phyloP scores from a whole-genome alignment of 2,797 vertebrate species.

The Novumbra hubbsi region DNA sequence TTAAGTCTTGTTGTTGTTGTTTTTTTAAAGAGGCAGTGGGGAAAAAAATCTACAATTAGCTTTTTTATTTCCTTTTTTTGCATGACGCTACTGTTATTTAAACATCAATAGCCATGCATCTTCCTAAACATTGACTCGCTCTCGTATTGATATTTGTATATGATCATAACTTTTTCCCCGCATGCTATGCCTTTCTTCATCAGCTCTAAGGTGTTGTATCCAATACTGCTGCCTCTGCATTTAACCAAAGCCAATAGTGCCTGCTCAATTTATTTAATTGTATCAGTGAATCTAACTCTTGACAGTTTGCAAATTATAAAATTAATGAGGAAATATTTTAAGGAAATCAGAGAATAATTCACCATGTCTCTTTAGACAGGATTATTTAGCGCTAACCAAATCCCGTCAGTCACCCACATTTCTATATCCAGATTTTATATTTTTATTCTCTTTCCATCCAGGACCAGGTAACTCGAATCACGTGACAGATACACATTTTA shows the following conservation, averaged over 20 bases:
- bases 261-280: constrained; percentile 43
- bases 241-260: constrained; percentile 56
- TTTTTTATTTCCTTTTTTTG: constrained; percentile 29
- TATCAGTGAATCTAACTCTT: constrained; percentile 31
- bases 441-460: constrained; percentile 34
- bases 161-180: constrained; percentile 79
- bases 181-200: constrained; percentile 71
- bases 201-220: constrained; percentile 74
- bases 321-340: constrained; percentile 49
- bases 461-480: constrained; percentile 42
- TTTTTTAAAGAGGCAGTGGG: constrained; percentile 41
- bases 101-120: constrained; percentile 82
- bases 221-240: constrained; percentile 78
- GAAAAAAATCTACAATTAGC: constrained; percentile 62
- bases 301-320: constrained; percentile 2
- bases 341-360: constrained; percentile 50
- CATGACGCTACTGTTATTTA: constrained; percentile 77
- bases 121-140: constrained; percentile 79
- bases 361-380: constrained; percentile 53
- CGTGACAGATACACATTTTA: constrained; percentile 48
- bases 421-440: not conserved
- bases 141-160: constrained; percentile 83
- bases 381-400: constrained; percentile 48
- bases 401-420: constrained; percentile 19
- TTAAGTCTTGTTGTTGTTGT: constrained; percentile 46